Evolutionary conservation across 2,113 vertebrate species (phyloP).

Genomic region (Paramisgurnus dabryanus): DNA sequence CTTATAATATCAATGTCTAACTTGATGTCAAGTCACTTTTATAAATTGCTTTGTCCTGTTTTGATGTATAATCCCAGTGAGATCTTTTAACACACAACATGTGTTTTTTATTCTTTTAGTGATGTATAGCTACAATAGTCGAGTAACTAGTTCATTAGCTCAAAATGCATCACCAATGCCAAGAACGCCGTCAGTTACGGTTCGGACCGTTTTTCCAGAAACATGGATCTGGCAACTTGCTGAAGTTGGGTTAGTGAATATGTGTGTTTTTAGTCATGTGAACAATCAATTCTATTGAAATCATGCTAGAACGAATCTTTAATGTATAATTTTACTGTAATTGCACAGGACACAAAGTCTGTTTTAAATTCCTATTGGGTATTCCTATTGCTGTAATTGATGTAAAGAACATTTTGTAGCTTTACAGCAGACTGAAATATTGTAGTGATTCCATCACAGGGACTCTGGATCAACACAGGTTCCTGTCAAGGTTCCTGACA

Average conservation of each 20-base stretch:
- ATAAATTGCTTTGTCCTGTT: too few relatives aligned
- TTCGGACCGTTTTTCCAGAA: slow-evolving; percentile 81
- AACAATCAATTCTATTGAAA: neutral
- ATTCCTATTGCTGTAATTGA: neutral
- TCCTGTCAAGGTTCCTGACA: slow-evolving; percentile 77
- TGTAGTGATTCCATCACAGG: slow-evolving; percentile 62
- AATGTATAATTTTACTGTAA: neutral
- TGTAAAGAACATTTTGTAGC: neutral
- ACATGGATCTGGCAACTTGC: slow-evolving; percentile 87
- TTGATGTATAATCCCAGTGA: too few relatives aligned
- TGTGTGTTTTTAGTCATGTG: neutral
- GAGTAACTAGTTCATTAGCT: accelerated
- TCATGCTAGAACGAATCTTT: neutral
- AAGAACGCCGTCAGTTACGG: slow-evolving; percentile 9
- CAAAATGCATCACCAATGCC: too few relatives aligned
- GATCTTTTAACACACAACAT: neutral
- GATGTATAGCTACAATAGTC: neutral
- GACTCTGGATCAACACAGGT: slow-evolving; percentile 70
- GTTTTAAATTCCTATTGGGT: neutral
- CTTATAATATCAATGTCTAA: too few relatives aligned
- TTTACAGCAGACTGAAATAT: neutral
- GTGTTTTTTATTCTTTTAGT: neutral
- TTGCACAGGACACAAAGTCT: neutral
- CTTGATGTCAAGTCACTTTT: too few relatives aligned
- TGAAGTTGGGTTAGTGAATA: slow-evolving; percentile 72